These are phyloP conservation scores for Cheirogaleus medius DNA, from an alignment of 2,113 vertebrate species.

Conservation along the genomic window DNA sequence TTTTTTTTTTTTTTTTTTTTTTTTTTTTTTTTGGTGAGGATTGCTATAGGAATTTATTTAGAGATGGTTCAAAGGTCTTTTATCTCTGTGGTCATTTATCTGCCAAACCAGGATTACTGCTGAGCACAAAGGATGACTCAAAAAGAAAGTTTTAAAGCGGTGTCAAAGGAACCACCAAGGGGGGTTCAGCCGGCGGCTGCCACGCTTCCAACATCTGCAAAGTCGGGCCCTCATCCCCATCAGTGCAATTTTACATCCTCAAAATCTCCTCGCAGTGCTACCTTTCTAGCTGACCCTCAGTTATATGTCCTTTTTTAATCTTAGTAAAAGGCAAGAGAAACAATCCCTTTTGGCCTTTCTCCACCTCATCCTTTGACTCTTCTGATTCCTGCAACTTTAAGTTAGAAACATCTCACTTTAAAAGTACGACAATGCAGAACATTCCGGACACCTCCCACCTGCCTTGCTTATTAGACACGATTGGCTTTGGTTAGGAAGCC, in stretches of 20 bases:
- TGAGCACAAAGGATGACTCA: slow-evolving; percentile 49
- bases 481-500: slow-evolving; percentile 86
- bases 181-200: neutral
- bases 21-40: neutral
- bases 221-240: neutral
- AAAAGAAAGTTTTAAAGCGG: slow-evolving; percentile 42
- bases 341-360: neutral
- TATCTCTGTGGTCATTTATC: slow-evolving; percentile 47
- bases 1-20: neutral
- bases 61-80: slow-evolving; percentile 56
- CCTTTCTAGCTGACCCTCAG: neutral
- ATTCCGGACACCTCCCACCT: neutral
- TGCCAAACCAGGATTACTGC: neutral
- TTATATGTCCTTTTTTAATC: slow-evolving; percentile 50
- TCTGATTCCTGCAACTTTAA: slow-evolving; percentile 42
- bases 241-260: slow-evolving; percentile 34
- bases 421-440: slow-evolving; percentile 1
- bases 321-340: slow-evolving; percentile 25
- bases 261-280: neutral
- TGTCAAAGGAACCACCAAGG: neutral
- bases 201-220: neutral
- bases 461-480: slow-evolving; percentile 18
- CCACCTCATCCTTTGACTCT: neutral
- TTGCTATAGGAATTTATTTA: slow-evolving; percentile 46
- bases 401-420: slow-evolving; percentile 20